Evolutionary conservation across 64 coral and sea anemone species (phyloP).

Genomic region (Orbicella faveolata): DNA sequence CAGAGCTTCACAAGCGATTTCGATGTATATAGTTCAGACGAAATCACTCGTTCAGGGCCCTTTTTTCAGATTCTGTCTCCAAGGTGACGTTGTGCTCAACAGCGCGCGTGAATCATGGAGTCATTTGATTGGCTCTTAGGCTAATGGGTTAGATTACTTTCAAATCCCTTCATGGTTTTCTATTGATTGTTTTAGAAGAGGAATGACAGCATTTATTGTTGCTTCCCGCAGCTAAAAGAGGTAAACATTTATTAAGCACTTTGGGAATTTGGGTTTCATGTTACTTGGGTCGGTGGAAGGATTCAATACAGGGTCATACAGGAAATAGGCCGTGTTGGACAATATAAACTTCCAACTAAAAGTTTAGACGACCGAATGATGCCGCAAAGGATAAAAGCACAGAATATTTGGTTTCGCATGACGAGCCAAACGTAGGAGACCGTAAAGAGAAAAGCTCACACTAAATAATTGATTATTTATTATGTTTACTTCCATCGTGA

Average conservation of each 20-base stretch:
- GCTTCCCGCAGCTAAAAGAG: not conserved
- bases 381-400: no score
- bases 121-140: slow-evolving; percentile 16
- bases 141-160: not conserved
- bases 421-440: no score
- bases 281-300: not conserved
- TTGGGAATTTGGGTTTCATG: not conserved
- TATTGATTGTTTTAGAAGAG: not conserved
- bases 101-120: not conserved
- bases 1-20: not conserved
- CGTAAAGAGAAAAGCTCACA: no score
- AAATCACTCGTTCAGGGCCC: not conserved
- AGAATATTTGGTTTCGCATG: no score
- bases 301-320: no score
- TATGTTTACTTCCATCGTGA: no score
- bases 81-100: slow-evolving; percentile 51
- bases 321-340: no score
- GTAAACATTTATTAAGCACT: slow-evolving; percentile 9
- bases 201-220: slow-evolving; percentile 15
- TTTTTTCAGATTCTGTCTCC: not conserved
- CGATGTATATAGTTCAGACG: not conserved
- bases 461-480: no score
- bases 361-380: no score
- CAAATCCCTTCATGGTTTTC: not conserved
- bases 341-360: no score